Percentiles rank a stretch among this genome's conserved stretches.
phyloP scores from a whole-genome alignment of 2,797 vertebrate species.

The Zenarchopterus dispar region DNA sequence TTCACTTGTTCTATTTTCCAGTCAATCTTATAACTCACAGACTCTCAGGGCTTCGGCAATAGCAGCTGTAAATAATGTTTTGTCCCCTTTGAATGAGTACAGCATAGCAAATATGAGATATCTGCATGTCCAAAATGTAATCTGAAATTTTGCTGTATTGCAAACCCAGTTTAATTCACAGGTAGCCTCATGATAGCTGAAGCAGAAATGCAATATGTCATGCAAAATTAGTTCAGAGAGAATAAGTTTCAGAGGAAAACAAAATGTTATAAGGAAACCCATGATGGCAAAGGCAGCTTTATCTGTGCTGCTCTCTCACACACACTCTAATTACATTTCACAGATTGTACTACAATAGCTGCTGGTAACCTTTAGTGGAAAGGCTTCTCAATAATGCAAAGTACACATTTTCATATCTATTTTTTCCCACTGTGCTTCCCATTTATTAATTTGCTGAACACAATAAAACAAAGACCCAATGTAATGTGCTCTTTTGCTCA shows the following conservation, averaged over 20 bases:
- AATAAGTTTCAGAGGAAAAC: slow-evolving; percentile 83
- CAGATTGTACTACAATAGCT: slow-evolving; percentile 87
- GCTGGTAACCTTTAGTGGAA: slow-evolving; percentile 87
- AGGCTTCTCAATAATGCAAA: slow-evolving; percentile 88
- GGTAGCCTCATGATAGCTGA: slow-evolving; percentile 85
- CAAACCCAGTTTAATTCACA: slow-evolving; percentile 83
- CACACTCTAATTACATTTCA: slow-evolving; percentile 87
- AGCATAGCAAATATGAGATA: slow-evolving; percentile 77
- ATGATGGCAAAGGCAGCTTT: slow-evolving; percentile 81
- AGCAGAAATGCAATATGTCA: slow-evolving; percentile 87
- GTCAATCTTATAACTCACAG: slow-evolving; percentile 54
- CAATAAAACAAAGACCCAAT: slow-evolving; percentile 86
- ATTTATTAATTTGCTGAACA: slow-evolving; percentile 89
- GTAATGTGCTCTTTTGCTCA: slow-evolving; percentile 83
- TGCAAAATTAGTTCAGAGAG: slow-evolving; percentile 87
- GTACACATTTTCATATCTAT: slow-evolving; percentile 88
- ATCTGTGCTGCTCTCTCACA: slow-evolving; percentile 76
- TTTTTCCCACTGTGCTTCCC: slow-evolving; percentile 80
- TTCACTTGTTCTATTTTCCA: slow-evolving; percentile 27
- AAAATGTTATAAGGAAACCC: slow-evolving; percentile 82
- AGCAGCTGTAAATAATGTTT: slow-evolving; percentile 70
- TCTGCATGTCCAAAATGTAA: slow-evolving; percentile 80
- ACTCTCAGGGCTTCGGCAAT: slow-evolving; percentile 49
- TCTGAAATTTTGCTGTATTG: slow-evolving; percentile 79
- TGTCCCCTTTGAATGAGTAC: slow-evolving; percentile 81